Evolutionary conservation across 2,113 vertebrate species (phyloP), one percentile per base, ranked within the genome.

Genomic region (Mus musculus): DNA sequence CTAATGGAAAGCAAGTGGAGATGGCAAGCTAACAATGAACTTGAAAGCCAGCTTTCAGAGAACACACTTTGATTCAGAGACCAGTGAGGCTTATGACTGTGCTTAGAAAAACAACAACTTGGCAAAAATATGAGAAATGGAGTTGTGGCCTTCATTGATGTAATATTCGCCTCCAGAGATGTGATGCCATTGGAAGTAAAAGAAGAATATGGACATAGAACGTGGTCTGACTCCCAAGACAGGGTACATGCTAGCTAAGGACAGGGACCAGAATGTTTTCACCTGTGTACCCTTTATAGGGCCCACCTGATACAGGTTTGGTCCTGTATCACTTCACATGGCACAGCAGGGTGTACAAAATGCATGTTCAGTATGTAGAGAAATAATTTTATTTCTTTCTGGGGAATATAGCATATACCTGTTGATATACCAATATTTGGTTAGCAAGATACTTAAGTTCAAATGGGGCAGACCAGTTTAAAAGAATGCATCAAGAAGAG

Each of bases 321-420:
- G 4, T 12, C 28, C 28, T 67, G 24, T 4, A 26, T 42, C 24
- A 16, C 28, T 77, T 91, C 39, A 30, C 3, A 7, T 49, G 46
- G 33, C 61, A 76, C 82, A 78, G 42, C 22, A 2, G 89, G 46
- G 10, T n/a, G 39, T 13, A 82, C 5, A 52, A 59, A 76, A 24
- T 52, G 22, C 5, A 20, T 17, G 10, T 33, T 73, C 12, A 63
- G 0, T 69, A 63, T 33, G 16, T 22, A 46, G 22, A 42, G 4
- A 86, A 88, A 89, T 90, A 71, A 91, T 94, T 63, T 42, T n/a
- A 85, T 91, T 88, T 97, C 20, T 90, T 94, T 69, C 54, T 86
- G 54, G 33, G 20, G 28, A 93, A 36, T 22, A 54, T 65, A 93
- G 28, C 52, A 24, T 17, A 10, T 46, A 42, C 80, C 86, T 91